Evolutionary conservation across 2,113 vertebrate genomes (phyloP).

Genomic region (Prietella phreatophila): DNA sequence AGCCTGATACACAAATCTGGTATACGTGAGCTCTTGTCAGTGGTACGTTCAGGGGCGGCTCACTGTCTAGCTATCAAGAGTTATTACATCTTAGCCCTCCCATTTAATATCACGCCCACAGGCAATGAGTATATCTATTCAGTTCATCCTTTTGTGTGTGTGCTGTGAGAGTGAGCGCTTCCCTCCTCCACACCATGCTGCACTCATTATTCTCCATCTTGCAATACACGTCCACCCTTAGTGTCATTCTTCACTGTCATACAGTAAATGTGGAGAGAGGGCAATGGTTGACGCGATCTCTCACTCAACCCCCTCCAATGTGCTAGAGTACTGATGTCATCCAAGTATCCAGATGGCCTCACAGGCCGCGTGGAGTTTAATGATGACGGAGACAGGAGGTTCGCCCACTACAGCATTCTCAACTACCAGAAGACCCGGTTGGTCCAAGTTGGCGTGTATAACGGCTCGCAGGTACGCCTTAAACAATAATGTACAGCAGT

Average conservation of each 20-base stretch:
- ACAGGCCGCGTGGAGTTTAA: conserved; percentile 96
- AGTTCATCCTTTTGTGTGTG: conserved; percentile 28
- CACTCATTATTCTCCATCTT: neutral
- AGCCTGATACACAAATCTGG: neutral
- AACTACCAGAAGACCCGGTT: conserved; percentile 94
- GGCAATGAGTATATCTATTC: neutral
- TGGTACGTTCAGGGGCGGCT: conserved; percentile 6
- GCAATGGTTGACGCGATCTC: conserved; percentile 23
- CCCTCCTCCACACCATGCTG: neutral
- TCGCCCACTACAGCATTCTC: conserved; percentile 96
- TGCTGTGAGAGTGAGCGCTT: neutral
- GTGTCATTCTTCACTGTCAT: conserved; percentile 17
- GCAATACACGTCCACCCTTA: conserved; percentile 18
- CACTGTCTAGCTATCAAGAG: too few relatives aligned
- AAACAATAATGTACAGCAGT: neutral
- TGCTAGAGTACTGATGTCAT: conserved; percentile 92
- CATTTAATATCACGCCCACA: conserved; percentile 7
- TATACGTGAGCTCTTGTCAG: neutral
- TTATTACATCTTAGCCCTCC: neutral
- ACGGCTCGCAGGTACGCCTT: conserved; percentile 85
- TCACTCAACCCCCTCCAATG: conserved; percentile 51
- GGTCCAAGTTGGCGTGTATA: conserved; percentile 94
- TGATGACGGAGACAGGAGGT: conserved; percentile 93
- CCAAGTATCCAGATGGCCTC: conserved; percentile 91
- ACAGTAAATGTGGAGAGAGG: conserved; percentile 12